Base-by-base conservation (phyloP, 2,113 vertebrate genomes). In the Nibea coibor region DNA sequence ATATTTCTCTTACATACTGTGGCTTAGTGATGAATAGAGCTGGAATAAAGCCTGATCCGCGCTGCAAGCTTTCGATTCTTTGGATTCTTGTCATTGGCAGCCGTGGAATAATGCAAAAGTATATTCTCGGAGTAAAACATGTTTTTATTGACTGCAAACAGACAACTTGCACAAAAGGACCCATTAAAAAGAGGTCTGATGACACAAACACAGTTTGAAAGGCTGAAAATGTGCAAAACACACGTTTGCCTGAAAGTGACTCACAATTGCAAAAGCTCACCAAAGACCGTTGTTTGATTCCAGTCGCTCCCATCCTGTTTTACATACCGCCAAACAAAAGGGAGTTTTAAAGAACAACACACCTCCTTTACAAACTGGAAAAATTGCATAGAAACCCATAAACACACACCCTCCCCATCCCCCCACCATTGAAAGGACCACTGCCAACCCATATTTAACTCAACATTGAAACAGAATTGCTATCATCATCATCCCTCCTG, bases 171-270 rank as follows among this genome's bases (percentile, higher is more conserved):
- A 63, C 39, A 43, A 57, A 39, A 47, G 39, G 48, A 58, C 56
- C 80, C 50, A 67, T 48, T 45, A 11, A 53, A 45, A n/a, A 42
- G 0, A 24, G 5, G 35, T 20, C 28, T 16, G 5, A 56, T 26
- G 12, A 56, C 57, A 68, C 22, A 53, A 17, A 69, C 67, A 77
- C 65, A 31, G n/a, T 19, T 11, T 45, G 10, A 62, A 53, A 62
- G 48, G 15, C 20, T 39, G 24, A 1, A 0, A 58, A 42, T 28
- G 3, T 15, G 12, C n/a, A 22, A 54, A 54, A 6, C 17, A 10
- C 5, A 6, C 14, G 17, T 50, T 12, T 20, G 10, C 43, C 63
- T 31, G 16, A 50, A 4, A 39, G 16, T 15, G 39, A 42, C 10
- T 20, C 19, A 35, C 9, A 45, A 16, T 4, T 64, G 11, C 12